A percentile compares a stretch with the other conserved stretches of the same genome.
Conservation (phyloP, 2,113 vertebrate species). For the Antigone vipio region DNA sequence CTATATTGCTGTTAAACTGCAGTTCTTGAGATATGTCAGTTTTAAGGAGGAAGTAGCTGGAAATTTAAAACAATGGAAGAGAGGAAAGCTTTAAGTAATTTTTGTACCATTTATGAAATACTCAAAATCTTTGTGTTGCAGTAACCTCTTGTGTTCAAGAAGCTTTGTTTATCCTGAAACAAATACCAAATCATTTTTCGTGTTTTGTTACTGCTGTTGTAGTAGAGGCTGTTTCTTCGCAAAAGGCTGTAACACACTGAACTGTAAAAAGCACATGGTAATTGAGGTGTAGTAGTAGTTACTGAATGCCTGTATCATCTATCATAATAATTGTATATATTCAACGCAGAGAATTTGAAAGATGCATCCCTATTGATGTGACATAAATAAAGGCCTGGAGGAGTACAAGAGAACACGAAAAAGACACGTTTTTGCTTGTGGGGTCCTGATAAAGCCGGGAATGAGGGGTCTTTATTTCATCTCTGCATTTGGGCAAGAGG, state of each 20-base stretch:
- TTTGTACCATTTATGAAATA: neutral
- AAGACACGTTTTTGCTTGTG: neutral
- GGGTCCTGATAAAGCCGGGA: neutral
- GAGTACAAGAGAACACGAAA: neutral
- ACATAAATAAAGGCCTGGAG: neutral
- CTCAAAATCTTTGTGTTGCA: neutral
- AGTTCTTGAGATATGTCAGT: neutral
- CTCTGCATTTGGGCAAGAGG: neutral
- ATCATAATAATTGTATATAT: neutral
- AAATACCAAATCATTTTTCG: neutral
- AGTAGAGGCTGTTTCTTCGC: neutral
- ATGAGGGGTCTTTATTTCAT: neutral
- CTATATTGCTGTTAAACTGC: neutral
- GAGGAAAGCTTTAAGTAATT: neutral
- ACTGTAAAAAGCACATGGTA: neutral
- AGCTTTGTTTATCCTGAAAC: neutral
- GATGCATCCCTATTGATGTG: neutral
- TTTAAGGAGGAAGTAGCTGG: neutral
- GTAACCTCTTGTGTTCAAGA: neutral
- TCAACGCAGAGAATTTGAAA: neutral
- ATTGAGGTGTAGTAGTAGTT: neutral
- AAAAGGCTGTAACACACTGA: neutral
- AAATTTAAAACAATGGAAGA: neutral
- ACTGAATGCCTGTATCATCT: neutral
- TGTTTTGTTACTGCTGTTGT: neutral